Evolutionary conservation across 2,797 vertebrate species (phyloP), one percentile per base, ranked within the genome.

Genomic region (Simalia tracyae): DNA sequence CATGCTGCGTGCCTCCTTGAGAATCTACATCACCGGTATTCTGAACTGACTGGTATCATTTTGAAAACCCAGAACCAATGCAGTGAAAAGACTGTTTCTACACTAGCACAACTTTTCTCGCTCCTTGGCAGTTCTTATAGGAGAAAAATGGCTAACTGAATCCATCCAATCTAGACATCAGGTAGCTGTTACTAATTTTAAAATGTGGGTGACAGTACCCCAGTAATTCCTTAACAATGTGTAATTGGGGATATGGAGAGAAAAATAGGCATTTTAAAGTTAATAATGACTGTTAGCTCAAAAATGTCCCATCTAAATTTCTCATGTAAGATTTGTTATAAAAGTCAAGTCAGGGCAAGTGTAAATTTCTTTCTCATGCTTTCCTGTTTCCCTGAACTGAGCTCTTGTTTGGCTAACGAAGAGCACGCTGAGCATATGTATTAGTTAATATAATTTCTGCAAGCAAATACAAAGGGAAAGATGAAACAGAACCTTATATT

Each of bases 161-260:
- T n/a, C 84, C 31, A 93, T 17, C 46, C 11, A 66, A 93, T 66
- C 60, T 36, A 84, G 68, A 46, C 46, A 68, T 22, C 15, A 84
- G 36, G 19, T 11, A 50, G 64, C 4, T 54, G 10, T 10, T 28
- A 22, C 6, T 36, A 9, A 17, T 56, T 22, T 42, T 84, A 63
- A 89, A 61, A 60, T 56, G 26, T 46, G n/a, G 36, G 5, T 24
- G 54, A 31, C 64, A 86, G n/a, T 84, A 84, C 64, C 59, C 50
- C 24, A 92, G 84, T 50, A 87, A 28, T 42, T 63, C 50, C 88
- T 57, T 42, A 76, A 90, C 88, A 91, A 60, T 17, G 88, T 87
- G 66, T 91, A 89, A 93, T 89, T 36, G 61, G 88, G 93, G 93
- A 89, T 66, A 92, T 11, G 24, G 93, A 94, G 94, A 86, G 5